Evolutionary conservation across 2,113 vertebrate genomes (phyloP).

Genomic region (Psittacara wagleri): DNA sequence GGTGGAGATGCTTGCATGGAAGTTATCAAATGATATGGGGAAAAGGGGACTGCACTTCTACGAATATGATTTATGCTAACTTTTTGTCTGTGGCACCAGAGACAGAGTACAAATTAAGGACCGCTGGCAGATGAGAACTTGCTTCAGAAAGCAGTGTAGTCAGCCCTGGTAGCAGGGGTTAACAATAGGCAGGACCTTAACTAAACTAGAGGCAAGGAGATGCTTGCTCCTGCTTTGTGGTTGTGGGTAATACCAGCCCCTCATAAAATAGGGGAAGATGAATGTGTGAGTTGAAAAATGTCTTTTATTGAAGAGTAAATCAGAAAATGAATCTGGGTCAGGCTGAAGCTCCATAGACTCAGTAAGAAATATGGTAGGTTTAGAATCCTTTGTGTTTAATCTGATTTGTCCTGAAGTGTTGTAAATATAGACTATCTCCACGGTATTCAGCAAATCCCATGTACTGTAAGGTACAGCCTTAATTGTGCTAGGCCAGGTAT

Average conservation of each 20-base stretch:
- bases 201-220: not conserved
- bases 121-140: not conserved
- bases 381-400: not conserved
- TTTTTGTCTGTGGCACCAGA: not conserved
- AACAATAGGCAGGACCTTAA: not conserved
- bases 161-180: not conserved
- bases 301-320: not conserved
- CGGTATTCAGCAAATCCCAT: not conserved
- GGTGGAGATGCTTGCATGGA: not conserved
- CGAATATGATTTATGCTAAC: not conserved
- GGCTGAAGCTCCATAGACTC: not conserved
- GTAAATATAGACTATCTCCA: not conserved
- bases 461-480: not conserved
- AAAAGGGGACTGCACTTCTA: not conserved
- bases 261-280: not conserved
- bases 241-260: not conserved
- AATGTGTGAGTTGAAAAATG: not conserved
- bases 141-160: not conserved
- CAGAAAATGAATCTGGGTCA: not conserved
- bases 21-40: not conserved
- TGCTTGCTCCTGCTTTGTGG: not conserved
- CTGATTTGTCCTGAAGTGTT: not conserved
- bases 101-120: not conserved
- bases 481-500: not conserved
- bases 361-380: not conserved